A percentile compares a stretch with the other conserved stretches of the same genome.
Evolutionary conservation across 2,113 vertebrate genomes (phyloP).

Genomic region (Trematomus loennbergii): DNA sequence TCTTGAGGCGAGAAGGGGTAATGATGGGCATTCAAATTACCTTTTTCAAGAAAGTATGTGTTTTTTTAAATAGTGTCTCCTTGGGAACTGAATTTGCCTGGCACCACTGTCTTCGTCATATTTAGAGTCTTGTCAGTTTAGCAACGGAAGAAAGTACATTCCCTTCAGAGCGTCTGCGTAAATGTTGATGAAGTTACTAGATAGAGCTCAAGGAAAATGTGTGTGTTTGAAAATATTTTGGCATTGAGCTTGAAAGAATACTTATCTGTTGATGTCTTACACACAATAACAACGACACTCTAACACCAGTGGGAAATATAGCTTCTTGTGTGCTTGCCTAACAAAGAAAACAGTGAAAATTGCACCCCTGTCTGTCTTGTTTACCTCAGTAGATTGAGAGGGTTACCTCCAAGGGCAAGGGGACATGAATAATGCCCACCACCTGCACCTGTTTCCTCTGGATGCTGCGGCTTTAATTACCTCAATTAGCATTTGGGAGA

Average conservation of each 20-base stretch:
- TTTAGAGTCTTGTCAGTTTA: conserved; percentile 4
- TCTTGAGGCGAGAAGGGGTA: conserved; percentile 25
- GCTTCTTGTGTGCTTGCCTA: conserved; percentile 68
- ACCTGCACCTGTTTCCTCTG: conserved; percentile 85
- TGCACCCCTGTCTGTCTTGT: conserved; percentile 78
- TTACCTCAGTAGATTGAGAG: conserved; percentile 82
- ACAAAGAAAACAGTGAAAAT: conserved; percentile 74
- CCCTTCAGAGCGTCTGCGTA: conserved; percentile 7
- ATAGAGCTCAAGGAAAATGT: conserved; percentile 39
- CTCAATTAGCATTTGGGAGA: conserved; percentile 86
- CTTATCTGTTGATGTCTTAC: conserved; percentile 65
- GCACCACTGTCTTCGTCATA: background rate
- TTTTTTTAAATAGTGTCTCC: conserved; percentile 53
- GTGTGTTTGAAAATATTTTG: conserved; percentile 54
- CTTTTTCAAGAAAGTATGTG: conserved; percentile 40
- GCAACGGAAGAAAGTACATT: conserved; percentile 14
- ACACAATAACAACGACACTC: conserved; percentile 53
- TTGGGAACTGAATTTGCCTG: conserved; percentile 29
- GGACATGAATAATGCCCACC: conserved; percentile 83
- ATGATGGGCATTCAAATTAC: conserved; percentile 50
- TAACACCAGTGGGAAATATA: conserved; percentile 70
- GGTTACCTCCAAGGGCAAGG: conserved; percentile 82
- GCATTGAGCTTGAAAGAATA: conserved; percentile 47
- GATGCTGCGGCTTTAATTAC: conserved; percentile 84
- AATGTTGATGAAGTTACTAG: conserved; percentile 39